These are phyloP conservation scores for Cichlasoma orientale DNA, from an alignment of 2,797 vertebrate genomes.

Conservation along the genomic window DNA sequence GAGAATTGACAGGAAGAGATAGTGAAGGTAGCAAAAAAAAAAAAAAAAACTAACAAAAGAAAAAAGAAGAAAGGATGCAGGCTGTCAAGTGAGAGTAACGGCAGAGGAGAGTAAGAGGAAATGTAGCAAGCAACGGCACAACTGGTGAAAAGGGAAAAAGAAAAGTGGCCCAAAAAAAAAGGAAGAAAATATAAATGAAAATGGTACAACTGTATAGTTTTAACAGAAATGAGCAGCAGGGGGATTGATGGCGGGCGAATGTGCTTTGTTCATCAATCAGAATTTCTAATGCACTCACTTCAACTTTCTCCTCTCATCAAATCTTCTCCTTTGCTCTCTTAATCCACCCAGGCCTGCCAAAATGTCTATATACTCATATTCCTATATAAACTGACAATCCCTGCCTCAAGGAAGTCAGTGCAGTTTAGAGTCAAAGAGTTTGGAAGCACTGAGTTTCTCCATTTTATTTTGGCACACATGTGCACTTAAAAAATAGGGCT, in stretches of 20 bases:
- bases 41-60: neutral
- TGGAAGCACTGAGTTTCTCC: slow-evolving; percentile 18
- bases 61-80: neutral
- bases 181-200: neutral
- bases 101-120: neutral
- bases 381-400: slow-evolving; percentile 41
- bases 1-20: slow-evolving; percentile 33
- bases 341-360: slow-evolving; percentile 34
- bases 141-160: neutral
- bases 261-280: slow-evolving; percentile 49
- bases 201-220: neutral
- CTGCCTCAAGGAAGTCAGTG: slow-evolving; percentile 29
- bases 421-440: slow-evolving; percentile 10
- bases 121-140: neutral
- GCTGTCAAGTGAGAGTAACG: slow-evolving; percentile 24
- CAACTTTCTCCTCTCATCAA: slow-evolving; percentile 27
- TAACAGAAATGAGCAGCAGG: neutral
- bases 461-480: neutral
- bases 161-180: neutral
- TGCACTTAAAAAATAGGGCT: neutral
- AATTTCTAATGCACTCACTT: slow-evolving; percentile 45
- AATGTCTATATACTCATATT: slow-evolving; percentile 23
- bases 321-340: slow-evolving; percentile 22
- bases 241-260: slow-evolving; percentile 13
- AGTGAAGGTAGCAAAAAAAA: neutral